Base-by-base conservation (phyloP, 2,113 vertebrate species). In the Crypturellus undulatus region DNA sequence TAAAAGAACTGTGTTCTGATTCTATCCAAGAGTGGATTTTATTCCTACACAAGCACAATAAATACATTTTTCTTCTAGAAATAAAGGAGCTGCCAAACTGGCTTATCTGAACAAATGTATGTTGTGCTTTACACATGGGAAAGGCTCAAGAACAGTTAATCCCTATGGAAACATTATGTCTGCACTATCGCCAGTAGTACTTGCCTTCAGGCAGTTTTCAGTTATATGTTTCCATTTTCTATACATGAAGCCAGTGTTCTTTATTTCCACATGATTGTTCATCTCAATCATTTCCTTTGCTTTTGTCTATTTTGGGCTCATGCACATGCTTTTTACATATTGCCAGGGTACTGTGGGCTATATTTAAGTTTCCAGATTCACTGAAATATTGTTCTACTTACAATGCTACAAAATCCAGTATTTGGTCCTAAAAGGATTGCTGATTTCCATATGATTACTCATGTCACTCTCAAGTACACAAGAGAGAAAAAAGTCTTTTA, bases 71-170 rank as follows among this genome's bases (percentile, higher is more conserved):
- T 90, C 63, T 91, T 60, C 40, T 49, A 79, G 85, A 71, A 89
- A 73, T 63, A 70, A 92, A 84, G 34, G 79, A 14, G 34, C 70
- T 94, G 89, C 91, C 90, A 95, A 83, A 87, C 93, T 92, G 89
- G 82, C 75, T 78, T 97, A 90, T 93, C 87, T 83, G 86, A 96
- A 93, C 91, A 93, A 94, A 94, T 87, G n/a, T 77, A 75, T 76
- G 56, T 93, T 96, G 22, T 83, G 54, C 43, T 90, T 94, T 95
- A 80, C 83, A 69, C 82, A 59, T 81, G 92, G 90, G 94, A 93
- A 94, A 92, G 95, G 30, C 71, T 96, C 59, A 72, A 83, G 94
- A 95, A 95, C 91, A 96, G 78, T 95, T 96, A 95, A 97, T 96
- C 87, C 89, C 81, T 75, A 34, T 4, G 5, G 93, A 96, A 96